Conservation (phyloP, 2,797 vertebrate species). For the Hoplostethus atlanticus region DNA sequence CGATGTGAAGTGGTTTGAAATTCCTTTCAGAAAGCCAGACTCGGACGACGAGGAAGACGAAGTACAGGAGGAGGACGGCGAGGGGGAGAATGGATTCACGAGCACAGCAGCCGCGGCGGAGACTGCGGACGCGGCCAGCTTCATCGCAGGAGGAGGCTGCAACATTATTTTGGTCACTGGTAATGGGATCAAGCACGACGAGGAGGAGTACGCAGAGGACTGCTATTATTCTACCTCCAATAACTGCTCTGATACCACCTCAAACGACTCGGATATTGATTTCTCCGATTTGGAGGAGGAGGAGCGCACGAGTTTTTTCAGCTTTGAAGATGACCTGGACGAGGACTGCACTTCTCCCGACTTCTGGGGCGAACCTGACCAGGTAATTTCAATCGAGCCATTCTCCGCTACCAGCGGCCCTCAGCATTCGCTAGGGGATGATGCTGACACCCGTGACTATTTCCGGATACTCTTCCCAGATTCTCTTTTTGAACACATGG, state of each 20-base stretch:
- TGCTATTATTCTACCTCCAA: conserved; percentile 86
- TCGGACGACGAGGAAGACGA: conserved; percentile 83
- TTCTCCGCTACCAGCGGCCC: conserved; percentile 86
- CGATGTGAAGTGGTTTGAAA: conserved; percentile 90
- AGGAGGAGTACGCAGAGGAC: conserved; percentile 85
- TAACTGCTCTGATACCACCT: conserved; percentile 86
- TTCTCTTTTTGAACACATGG: conserved; percentile 91
- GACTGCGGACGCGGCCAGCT: conserved; percentile 83
- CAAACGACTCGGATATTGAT: conserved; percentile 89
- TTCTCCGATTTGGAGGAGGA: conserved; percentile 90
- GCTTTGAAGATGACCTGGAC: conserved; percentile 81
- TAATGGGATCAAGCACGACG: conserved; percentile 86
- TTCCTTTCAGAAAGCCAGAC: conserved; percentile 87
- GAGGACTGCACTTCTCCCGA: conserved; percentile 84
- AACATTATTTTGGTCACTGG: conserved; percentile 88
- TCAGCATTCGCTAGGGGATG: conserved; percentile 88
- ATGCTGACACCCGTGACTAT: conserved; percentile 90
- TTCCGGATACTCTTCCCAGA: conserved; percentile 91
- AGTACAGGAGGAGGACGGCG: conserved; percentile 70
- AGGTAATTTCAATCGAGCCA: conserved; percentile 86
- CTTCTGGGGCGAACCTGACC: conserved; percentile 90
- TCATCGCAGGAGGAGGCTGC: conserved; percentile 85
- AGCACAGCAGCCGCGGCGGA: conserved; percentile 68
- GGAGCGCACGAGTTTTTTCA: conserved; percentile 85
- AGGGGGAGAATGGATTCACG: conserved; percentile 76